Evolutionary conservation across 2,888 invertebrate species (phyloP), one percentile per base, ranked within the genome.

Genomic region (Neelides folsomi): DNA sequence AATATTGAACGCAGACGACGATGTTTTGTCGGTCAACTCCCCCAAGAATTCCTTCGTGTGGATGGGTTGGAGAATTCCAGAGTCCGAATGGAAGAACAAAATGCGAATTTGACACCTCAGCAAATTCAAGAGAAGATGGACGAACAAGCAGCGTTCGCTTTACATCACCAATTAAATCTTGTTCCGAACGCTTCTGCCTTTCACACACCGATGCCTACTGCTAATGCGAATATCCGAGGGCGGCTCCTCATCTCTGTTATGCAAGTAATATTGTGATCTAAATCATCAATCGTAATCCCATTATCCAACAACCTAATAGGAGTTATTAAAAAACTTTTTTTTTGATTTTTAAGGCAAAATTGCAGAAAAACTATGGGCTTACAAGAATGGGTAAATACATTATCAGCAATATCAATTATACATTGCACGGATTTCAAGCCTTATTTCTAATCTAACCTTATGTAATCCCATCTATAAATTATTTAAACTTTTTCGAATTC

Each of bases 301-400:
- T n/a, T n/a, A n/a, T n/a, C n/a, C n/a, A n/a, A n/a, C n/a, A n/a
- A n/a, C n/a, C n/a, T n/a, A n/a, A n/a, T n/a, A n/a, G n/a, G 15
- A 9, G 2, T 16, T 39, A 43, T 27, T 42, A 20, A 34, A 7
- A 40, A 18, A 34, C n/a, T 18, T 34, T 16, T 35, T 2, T 34
- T 27, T 37, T 35, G 52, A 49, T 45, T 54, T 59, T 54, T 20
- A 64, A 80, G 77, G 93, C 92, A 2, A 89, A 88, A 72, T 76
- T 94, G 55, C 82, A 83, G 8, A 92, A 93, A 73, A 94, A 94
- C 71, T 94, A 94, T 77, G 93, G 93, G 9, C 76, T 94, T 67
- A 86, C 89, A 1, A 79, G 89, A 53, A 95, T 94, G 94, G 94
- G 27, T 27, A 27, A 27, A n/a, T n/a, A n/a, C n/a, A n/a, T n/a